Evolutionary conservation across 2,113 vertebrate species (phyloP), one percentile per base, ranked within the genome.

Genomic region (Melierax canorus): DNA sequence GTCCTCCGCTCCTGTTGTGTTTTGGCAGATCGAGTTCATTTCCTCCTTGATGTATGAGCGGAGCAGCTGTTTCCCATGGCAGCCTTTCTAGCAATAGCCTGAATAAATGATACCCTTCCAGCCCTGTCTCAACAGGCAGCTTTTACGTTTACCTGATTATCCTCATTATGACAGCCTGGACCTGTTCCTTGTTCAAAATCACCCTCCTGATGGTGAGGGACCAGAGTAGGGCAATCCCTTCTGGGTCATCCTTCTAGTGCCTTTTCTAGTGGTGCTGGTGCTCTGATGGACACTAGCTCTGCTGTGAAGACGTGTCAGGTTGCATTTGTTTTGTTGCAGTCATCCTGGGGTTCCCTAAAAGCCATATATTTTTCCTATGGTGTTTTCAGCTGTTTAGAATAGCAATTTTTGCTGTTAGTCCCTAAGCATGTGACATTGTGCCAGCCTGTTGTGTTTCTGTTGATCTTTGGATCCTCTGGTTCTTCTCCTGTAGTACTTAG

Each of bases 41-140:
- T 91, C 76, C 59, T 94, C 50, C 86, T 80, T 13, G 2, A 21
- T 58, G 32, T 74, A 77, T 0, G 9, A 94, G 39, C 1, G 3
- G 48, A 94, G 79, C 91, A 83, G 94, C 88, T 92, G 92, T 91
- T 96, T 96, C 86, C 88, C 50, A 11, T 58, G 72, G 72, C 74
- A 94, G 83, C 63, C 67, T 72, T 96, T 94, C 63, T 84, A 92
- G 82, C 72, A 92, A 53, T 9, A 88, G 71, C n/a, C 62, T 6
- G 72, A 69, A 84, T 91, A 96, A 92, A 92, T 67, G 32, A 92
- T 50, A 53, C 76, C 76, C 88, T 96, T 83, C 72, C 83, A 86
- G 91, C 55, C 46, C 41, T 86, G 39, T 86, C 93, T 94, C 86
- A 80, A 46, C 64, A 84, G 81, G 94, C 58, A 92, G 86, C 79